Evolutionary conservation across 2,113 vertebrate species (phyloP).

Genomic region (Gymnobelideus leadbeateri): DNA sequence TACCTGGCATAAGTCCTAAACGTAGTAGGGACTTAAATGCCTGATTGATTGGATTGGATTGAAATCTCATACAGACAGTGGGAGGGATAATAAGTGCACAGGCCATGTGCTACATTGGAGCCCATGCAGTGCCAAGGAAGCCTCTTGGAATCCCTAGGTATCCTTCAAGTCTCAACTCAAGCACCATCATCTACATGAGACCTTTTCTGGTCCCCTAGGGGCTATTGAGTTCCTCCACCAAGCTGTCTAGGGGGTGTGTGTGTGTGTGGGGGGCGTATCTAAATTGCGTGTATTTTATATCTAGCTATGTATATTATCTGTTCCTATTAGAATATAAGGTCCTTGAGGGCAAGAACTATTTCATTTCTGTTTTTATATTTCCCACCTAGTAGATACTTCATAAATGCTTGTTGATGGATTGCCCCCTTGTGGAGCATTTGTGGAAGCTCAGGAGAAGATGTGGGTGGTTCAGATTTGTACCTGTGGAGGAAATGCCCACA

Average conservation of each 20-base stretch:
- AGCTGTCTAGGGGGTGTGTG: neutral
- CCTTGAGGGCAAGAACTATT: neutral
- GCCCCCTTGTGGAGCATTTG: neutral
- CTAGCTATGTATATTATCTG: neutral
- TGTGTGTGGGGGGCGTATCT: neutral
- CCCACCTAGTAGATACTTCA: neutral
- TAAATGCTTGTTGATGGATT: neutral
- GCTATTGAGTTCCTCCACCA: neutral
- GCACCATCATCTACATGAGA: neutral
- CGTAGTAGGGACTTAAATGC: too few relatives aligned
- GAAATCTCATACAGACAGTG: neutral
- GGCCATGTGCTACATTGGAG: neutral
- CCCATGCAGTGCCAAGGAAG: neutral
- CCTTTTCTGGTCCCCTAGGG: neutral
- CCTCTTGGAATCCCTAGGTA: neutral
- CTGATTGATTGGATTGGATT: neutral
- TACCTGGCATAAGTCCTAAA: neutral
- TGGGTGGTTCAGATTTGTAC: neutral
- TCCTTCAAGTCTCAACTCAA: neutral
- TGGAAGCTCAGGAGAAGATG: neutral
- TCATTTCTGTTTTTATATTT: neutral
- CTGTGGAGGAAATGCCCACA: neutral
- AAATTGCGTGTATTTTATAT: neutral
- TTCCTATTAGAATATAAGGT: neutral
- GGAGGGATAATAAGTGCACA: neutral